Percentiles rank a stretch among this genome's conserved stretches.
Evolutionary conservation across 2,797 vertebrate species (phyloP).

Genomic region (Cuniculus paca): DNA sequence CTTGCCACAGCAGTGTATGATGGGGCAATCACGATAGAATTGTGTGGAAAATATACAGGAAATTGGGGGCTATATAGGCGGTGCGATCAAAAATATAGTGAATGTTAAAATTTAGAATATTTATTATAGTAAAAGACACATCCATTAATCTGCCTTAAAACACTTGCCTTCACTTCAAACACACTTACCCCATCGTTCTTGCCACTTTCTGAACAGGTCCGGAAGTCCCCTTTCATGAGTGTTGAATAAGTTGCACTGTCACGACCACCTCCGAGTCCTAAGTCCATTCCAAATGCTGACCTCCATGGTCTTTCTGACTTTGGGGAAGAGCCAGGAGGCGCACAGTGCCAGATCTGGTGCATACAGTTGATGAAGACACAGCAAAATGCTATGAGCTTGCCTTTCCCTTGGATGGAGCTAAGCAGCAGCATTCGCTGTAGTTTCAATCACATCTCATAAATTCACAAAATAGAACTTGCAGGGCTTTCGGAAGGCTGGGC

Average conservation of each 20-base stretch:
- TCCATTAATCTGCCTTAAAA: not conserved
- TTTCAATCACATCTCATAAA: too few relatives aligned
- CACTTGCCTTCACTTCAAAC: not conserved
- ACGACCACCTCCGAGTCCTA: not conserved
- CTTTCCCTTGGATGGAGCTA: not conserved
- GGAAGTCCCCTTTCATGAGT: not conserved
- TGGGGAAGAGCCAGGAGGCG: not conserved
- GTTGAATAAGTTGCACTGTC: not conserved
- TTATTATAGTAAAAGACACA: not conserved
- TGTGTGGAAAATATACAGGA: not conserved
- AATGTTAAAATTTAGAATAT: not conserved
- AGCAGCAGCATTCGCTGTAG: not conserved
- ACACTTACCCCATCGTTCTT: not conserved
- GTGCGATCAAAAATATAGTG: not conserved
- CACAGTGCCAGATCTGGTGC: not conserved
- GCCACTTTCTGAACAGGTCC: not conserved
- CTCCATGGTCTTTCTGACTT: not conserved
- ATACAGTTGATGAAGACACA: not conserved
- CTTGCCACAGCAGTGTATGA: not conserved
- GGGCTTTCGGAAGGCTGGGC: fast-evolving
- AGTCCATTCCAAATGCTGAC: not conserved
- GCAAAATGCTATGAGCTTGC: not conserved
- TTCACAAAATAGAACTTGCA: not conserved
- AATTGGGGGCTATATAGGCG: not conserved
- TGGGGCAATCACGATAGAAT: not conserved